phyloP scores from a whole-genome alignment of 2,888 invertebrate species.

The Ornithoptera alexandrae region DNA sequence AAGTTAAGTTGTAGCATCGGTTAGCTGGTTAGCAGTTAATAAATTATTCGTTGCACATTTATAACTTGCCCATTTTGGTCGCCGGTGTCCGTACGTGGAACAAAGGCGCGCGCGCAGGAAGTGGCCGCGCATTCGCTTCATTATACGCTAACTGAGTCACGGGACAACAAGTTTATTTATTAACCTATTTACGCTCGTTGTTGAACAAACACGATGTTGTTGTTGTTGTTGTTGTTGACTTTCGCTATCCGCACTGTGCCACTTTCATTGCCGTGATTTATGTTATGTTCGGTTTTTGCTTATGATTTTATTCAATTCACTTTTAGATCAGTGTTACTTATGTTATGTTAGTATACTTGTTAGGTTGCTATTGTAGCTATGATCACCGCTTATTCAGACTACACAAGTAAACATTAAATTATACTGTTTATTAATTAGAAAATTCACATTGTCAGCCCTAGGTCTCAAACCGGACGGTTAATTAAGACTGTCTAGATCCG shows the following conservation, averaged over 20 bases:
- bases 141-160: constrained; percentile 45
- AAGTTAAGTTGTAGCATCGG: no score
- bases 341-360: background rate
- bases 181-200: constrained; percentile 44
- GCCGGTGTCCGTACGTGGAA: constrained; percentile 19
- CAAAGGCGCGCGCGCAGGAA: constrained; percentile 49
- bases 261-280: constrained; percentile 18
- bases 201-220: constrained; percentile 31
- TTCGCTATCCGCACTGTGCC: constrained; percentile 33
- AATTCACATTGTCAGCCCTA: background rate
- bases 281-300: background rate
- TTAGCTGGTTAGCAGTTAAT: background rate
- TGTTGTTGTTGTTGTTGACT: constrained; percentile 30
- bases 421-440: background rate
- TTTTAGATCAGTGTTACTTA: background rate
- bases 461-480: constrained; percentile 32
- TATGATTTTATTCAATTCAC: background rate
- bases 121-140: constrained; percentile 45
- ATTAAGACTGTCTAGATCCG: constrained; percentile 40
- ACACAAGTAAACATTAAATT: background rate
- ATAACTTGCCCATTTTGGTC: constrained; percentile 13
- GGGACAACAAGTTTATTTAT: constrained; percentile 47
- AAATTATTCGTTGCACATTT: constrained; percentile 10
- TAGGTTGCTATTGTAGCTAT: background rate
- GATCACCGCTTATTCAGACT: background rate